Evolutionary conservation across 2,113 vertebrate genomes (phyloP).

Genomic region (Siniperca chuatsi): DNA sequence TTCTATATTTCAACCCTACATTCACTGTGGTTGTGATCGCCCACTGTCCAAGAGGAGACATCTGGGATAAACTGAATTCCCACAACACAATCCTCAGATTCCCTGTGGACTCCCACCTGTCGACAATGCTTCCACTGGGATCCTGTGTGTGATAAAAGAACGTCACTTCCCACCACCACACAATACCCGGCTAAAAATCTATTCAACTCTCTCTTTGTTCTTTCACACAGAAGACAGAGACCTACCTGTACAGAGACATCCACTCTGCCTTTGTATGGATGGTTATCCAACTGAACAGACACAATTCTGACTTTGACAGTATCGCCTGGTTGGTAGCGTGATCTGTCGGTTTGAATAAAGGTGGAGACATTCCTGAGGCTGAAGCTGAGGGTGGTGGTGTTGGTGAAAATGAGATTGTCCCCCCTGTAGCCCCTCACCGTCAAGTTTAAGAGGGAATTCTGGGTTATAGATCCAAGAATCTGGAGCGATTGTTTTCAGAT

Average conservation of each 20-base stretch:
- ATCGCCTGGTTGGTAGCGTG: constrained; percentile 85
- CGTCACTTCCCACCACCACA: constrained; percentile 1
- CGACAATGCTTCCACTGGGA: constrained; percentile 84
- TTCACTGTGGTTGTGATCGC: constrained; percentile 84
- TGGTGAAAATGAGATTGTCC: constrained; percentile 82
- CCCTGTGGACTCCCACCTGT: constrained; percentile 84
- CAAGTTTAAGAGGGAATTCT: constrained; percentile 51
- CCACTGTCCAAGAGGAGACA: constrained; percentile 88
- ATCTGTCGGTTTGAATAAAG: constrained; percentile 88
- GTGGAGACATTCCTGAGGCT: constrained; percentile 81
- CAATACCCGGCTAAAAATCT: background rate
- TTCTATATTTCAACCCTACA: constrained; percentile 64
- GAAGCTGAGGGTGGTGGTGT: constrained; percentile 81
- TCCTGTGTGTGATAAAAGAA: constrained; percentile 81
- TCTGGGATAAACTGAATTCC: constrained; percentile 83
- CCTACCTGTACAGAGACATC: constrained; percentile 85
- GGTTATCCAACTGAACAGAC: constrained; percentile 84
- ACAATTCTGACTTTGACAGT: constrained; percentile 84
- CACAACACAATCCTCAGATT: constrained; percentile 86
- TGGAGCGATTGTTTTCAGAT: constrained; percentile 16
- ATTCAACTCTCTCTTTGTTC: constrained; percentile 16
- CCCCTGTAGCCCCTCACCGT: constrained; percentile 80
- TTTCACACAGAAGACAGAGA: constrained; percentile 20
- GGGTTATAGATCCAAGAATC: constrained; percentile 41
- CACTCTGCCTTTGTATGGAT: constrained; percentile 82